phyloP scores from a whole-genome alignment of 1,140 invertebrate genomes.

The Dinoponera quadriceps region DNA sequence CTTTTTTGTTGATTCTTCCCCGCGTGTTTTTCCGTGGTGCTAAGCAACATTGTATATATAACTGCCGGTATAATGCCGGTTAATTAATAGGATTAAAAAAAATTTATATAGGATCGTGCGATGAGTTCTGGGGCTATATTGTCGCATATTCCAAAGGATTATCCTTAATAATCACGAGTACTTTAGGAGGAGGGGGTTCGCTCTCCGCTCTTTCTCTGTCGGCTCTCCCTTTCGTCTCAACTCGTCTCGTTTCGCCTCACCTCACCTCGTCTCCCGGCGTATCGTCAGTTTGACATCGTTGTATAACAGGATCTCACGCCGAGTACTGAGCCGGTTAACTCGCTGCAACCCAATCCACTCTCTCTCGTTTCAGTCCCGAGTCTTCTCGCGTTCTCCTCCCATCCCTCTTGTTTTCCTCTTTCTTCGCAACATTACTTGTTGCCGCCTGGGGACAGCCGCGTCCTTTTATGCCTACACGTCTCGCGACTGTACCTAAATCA shows the following conservation, averaged over 20 bases:
- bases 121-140: neutral
- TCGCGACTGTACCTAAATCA: neutral
- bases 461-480: conserved; percentile 7
- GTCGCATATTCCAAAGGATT: conserved; percentile 17
- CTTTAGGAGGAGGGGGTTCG: neutral
- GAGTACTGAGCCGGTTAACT: conserved; percentile 81
- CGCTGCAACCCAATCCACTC: conserved; percentile 83
- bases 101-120: conserved; percentile 1
- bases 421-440: conserved; percentile 49
- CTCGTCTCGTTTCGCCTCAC: conserved; percentile 2
- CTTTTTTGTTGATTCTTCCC: neutral
- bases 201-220: neutral
- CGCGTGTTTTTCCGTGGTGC: neutral
- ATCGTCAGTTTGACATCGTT: conserved; percentile 68
- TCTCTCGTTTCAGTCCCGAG: conserved; percentile 70
- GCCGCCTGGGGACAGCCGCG: conserved; percentile 47
- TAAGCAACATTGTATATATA: conserved; percentile 9
- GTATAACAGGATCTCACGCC: conserved; percentile 82
- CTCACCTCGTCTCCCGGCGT: neutral
- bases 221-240: conserved; percentile 13
- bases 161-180: conserved; percentile 21
- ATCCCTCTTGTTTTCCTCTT: conserved; percentile 65
- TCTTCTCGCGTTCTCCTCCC: conserved; percentile 62
- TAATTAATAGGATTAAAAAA: conserved; percentile 38
- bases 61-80: neutral